Percentiles rank a stretch among this genome's conserved stretches.
Conservation (phyloP, 23 tunicate species). For the Halocynthia aurantium region DNA sequence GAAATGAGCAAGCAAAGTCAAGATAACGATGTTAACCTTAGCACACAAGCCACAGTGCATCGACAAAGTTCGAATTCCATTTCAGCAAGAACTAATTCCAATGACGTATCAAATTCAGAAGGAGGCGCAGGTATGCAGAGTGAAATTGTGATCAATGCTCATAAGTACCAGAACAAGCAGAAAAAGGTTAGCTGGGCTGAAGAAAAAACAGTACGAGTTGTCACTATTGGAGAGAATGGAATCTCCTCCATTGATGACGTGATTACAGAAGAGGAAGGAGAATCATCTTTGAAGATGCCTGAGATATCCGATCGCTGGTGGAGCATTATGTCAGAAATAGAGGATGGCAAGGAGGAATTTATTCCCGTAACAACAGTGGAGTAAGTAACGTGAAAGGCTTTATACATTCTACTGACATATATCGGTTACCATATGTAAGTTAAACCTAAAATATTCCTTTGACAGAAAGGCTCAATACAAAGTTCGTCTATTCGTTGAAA, state of each 20-base stretch:
- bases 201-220: neutral
- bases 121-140: neutral
- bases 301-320: conserved; percentile 76
- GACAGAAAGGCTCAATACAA: conserved; percentile 38
- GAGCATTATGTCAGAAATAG: conserved; percentile 14
- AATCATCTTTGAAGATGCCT: conserved; percentile 24
- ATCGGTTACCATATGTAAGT: neutral
- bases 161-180: neutral
- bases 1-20: conserved; percentile 7
- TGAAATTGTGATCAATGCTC: neutral
- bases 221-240: neutral
- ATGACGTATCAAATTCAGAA: too few species aligned
- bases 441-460: neutral
- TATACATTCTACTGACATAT: neutral
- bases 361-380: conserved; percentile 41
- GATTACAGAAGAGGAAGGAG: neutral
- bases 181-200: conserved; percentile 36
- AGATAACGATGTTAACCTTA: neutral
- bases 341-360: conserved; percentile 18
- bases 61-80: neutral
- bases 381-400: conserved; percentile 16
- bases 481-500: conserved; percentile 48
- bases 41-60: too few species aligned
- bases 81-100: neutral
- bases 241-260: neutral